Percentiles rank a stretch among this genome's conserved stretches.
These are phyloP conservation scores for Sceloporus tristichus DNA, from an alignment of 2,113 vertebrate species.

Conservation along the genomic window DNA sequence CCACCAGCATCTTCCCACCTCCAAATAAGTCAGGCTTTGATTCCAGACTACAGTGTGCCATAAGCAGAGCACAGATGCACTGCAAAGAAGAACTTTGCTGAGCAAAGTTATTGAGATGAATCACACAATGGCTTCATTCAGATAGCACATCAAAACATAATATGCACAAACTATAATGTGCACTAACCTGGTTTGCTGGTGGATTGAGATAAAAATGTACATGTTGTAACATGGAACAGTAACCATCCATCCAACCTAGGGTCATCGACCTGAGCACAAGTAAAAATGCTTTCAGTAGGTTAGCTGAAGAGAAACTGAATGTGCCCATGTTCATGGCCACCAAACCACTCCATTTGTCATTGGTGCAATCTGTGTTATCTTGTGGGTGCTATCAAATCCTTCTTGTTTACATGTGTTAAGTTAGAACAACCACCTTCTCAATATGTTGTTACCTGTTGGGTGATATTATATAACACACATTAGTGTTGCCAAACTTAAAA, in stretches of 20 bases:
- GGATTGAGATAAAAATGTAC: background rate
- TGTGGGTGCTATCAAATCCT: conserved; percentile 60
- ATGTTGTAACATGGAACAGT: background rate
- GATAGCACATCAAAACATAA: background rate
- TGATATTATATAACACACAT: conserved; percentile 35
- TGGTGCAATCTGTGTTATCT: conserved; percentile 39
- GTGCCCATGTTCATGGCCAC: background rate
- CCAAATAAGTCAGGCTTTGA: background rate
- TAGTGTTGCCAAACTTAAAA: conserved; percentile 76
- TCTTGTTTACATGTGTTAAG: conserved; percentile 78
- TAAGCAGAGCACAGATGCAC: background rate
- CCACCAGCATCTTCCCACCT: background rate
- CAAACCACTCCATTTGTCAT: conserved; percentile 18
- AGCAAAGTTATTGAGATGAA: background rate
- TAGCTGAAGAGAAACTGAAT: background rate
- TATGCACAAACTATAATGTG: background rate
- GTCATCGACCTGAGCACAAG: background rate
- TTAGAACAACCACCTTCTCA: conserved; percentile 61
- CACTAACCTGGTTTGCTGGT: background rate
- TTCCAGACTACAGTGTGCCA: conserved; percentile 31
- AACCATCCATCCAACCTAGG: background rate
- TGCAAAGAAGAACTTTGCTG: no score
- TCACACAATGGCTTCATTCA: background rate
- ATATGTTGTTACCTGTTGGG: conserved; percentile 41
- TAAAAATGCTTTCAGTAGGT: background rate